Conservation (phyloP, 2,888 invertebrate genomes). For the Drosophila falleni region DNA sequence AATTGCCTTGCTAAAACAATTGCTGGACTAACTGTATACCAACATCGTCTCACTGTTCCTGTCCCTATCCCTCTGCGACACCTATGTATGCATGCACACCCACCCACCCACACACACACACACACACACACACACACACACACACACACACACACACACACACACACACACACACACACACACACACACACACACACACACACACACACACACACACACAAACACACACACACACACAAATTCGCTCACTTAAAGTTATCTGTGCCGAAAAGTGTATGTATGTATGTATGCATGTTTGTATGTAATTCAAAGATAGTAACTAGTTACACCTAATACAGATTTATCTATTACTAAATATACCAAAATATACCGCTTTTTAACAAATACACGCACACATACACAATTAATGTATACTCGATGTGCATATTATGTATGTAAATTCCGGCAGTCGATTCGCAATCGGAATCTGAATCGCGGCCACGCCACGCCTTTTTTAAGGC, state of each 20-base stretch:
- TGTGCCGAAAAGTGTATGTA: constrained; percentile 13
- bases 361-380: neutral
- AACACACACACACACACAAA: neutral
- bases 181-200: neutral
- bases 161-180: no score
- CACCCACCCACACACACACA: neutral
- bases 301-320: neutral
- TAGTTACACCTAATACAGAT: constrained; percentile 8
- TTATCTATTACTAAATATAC: neutral
- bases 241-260: constrained; percentile 2
- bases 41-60: neutral
- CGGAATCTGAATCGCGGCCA: constrained; percentile 1
- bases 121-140: no score
- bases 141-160: neutral
- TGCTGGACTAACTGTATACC: neutral
- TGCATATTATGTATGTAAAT: constrained; percentile 8
- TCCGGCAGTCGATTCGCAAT: constrained; percentile 20
- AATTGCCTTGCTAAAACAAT: neutral
- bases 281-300: neutral
- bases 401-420: neutral
- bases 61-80: neutral
- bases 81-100: neutral
- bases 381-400: neutral
- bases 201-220: no score
- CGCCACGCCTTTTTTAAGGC: constrained; percentile 17